phyloP scores from a whole-genome alignment of 92 coral and sea anemone genomes.

The Palythoa heliodiscus region DNA sequence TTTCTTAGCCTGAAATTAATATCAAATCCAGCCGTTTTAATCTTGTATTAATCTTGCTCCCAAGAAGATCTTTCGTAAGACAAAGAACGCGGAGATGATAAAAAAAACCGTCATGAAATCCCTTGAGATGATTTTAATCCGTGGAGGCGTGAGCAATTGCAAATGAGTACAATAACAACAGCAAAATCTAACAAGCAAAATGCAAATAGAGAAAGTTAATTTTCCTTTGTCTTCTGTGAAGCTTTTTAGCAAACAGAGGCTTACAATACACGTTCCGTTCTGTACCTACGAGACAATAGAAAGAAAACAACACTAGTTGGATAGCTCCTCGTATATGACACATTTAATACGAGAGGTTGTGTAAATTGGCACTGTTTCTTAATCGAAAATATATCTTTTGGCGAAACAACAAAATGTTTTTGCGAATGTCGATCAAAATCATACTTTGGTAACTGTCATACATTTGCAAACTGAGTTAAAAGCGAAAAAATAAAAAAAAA shows the following conservation, averaged over 20 bases:
- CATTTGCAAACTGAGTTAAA: too few species aligned
- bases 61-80: background rate
- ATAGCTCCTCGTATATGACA: too few species aligned
- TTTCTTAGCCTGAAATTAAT: background rate
- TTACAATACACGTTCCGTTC: background rate
- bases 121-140: slow-evolving; percentile 20
- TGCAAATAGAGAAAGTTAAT: slow-evolving; percentile 14
- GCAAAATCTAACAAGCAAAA: slow-evolving; percentile 21
- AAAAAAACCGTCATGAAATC: background rate
- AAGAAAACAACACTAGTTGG: background rate
- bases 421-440: too few species aligned
- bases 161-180: background rate
- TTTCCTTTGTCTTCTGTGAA: slow-evolving; percentile 10
- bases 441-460: too few species aligned
- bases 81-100: background rate
- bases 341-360: too few species aligned
- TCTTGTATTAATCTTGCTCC: background rate
- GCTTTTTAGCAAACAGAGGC: slow-evolving; percentile 12
- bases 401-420: too few species aligned
- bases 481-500: too few species aligned
- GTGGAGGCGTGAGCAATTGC: slow-evolving; percentile 30
- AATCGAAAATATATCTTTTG: too few species aligned
- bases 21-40: background rate
- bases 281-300: slow-evolving; percentile 4
- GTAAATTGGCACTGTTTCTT: too few species aligned